Conservation (phyloP, 1,140 invertebrate genomes). For the Brachionus angularis region DNA sequence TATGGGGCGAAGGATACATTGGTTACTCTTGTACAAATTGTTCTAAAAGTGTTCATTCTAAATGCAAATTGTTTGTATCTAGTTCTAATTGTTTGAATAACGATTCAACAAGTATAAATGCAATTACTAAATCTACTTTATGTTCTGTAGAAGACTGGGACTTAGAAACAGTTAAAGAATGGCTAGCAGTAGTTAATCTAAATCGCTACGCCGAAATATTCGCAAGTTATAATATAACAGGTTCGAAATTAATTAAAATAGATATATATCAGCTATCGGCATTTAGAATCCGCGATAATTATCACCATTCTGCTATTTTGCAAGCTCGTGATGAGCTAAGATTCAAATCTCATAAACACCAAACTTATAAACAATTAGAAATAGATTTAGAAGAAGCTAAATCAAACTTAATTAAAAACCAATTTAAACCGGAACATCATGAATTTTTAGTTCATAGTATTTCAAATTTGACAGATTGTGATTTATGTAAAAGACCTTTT, state of each 20-base stretch:
- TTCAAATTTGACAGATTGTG: conserved; percentile 5
- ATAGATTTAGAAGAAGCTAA: conserved; percentile 26
- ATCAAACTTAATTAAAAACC: background rate
- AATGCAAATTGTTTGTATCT: conserved; percentile 12
- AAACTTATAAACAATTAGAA: conserved; percentile 19
- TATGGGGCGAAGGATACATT: conserved; percentile 36
- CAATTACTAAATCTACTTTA: background rate
- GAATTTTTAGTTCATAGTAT: conserved; percentile 9
- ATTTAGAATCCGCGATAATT: conserved; percentile 20
- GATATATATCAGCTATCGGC: conserved; percentile 10
- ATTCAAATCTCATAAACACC: conserved; percentile 6
- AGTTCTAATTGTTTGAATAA: background rate
- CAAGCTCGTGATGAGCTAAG: conserved; percentile 34
- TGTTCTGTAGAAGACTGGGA: conserved; percentile 20
- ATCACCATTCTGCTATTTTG: conserved; percentile 31
- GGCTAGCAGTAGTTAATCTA: conserved; percentile 39
- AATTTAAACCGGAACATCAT: conserved; percentile 26
- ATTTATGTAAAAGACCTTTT: conserved; percentile 23
- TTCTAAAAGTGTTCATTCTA: conserved; percentile 12
- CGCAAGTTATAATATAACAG: background rate
- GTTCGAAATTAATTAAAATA: background rate
- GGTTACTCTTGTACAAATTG: conserved; percentile 33
- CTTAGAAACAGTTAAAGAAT: conserved; percentile 23
- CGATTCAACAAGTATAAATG: background rate
- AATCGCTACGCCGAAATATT: conserved; percentile 36